Evolutionary conservation across 2,888 invertebrate genomes (phyloP), one percentile per base, ranked within the genome.

Genomic region (Axea sp.): DNA sequence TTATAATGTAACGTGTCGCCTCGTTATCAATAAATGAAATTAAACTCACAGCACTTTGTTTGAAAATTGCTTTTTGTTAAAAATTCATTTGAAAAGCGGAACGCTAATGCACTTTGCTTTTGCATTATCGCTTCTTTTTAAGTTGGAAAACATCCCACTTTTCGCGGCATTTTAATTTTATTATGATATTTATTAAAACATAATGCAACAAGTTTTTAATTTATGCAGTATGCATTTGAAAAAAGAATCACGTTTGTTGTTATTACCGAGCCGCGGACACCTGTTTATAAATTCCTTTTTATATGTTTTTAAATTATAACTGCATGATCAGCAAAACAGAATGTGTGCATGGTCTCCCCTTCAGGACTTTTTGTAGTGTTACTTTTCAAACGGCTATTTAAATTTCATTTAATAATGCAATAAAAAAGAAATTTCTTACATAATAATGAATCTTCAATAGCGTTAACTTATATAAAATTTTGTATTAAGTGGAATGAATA

Each of bases 1-100:
- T 67, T 67, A 33, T 55, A 55, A 47, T 53, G 55, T 59, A 45
- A 41, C 62, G 30, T 39, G 45, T 15, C 4, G 31, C n/a, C 31
- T 31, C 4, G 14, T 55, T 47, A 62, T 55, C 47, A 47, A 41
- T 45, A 26, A 59, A 59, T 59, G 45, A 45, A 45, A 35, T 59
- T 59, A 59, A 45, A 26, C 19, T 3, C 3, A 1, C n/a, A 2
- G 8, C 8, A 7, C 30, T 35, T 17, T 24, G 1, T 24, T 12
- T 17, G 0, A 17, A n/a, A 35, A 22, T 15, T 15, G 35, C 15
- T 19, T 5, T 6, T 5, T 2, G 11, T 11, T 4, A 14, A 39
- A 39, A 19, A 22, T 22, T 19, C 2, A 19, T 19, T 4, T 3
- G 4, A 19, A 3, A 19, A 3, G 6, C 1, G 12, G 1, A 1